Percentiles rank a stretch among this genome's conserved stretches.
phyloP scores from a whole-genome alignment of 2,113 vertebrate genomes.

The Leucoraja erinaceus region DNA sequence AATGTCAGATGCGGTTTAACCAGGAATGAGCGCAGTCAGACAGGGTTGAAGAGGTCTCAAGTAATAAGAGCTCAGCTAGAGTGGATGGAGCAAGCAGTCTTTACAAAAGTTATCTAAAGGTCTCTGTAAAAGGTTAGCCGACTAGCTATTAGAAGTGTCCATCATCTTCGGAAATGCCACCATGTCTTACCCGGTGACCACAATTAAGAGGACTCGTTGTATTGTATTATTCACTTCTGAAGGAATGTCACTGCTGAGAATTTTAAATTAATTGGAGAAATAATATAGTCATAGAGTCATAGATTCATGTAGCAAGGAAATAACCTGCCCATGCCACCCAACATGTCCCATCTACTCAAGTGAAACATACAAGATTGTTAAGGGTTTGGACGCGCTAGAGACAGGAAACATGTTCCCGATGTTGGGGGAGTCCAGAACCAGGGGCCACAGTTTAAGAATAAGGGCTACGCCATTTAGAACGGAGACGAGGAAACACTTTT shows the following conservation, averaged over 20 bases:
- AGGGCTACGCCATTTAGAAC: too few relatives aligned
- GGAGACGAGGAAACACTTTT: too few relatives aligned
- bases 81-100: background rate
- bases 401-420: too few relatives aligned
- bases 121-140: conserved; percentile 16
- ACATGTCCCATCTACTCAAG: too few relatives aligned
- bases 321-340: too few relatives aligned
- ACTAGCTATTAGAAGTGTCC: background rate
- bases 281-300: too few relatives aligned
- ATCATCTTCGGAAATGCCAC: conserved; percentile 25
- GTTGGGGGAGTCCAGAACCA: too few relatives aligned
- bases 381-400: too few relatives aligned
- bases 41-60: conserved; percentile 9
- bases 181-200: background rate
- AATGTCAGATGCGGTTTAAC: background rate
- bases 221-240: background rate
- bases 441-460: too few relatives aligned
- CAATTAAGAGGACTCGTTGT: background rate
- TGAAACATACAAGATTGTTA: too few relatives aligned
- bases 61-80: background rate
- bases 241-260: background rate
- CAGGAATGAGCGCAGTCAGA: background rate
- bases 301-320: too few relatives aligned
- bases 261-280: too few relatives aligned
- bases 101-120: background rate